A percentile compares a stretch with the other conserved stretches of the same genome.
Evolutionary conservation across 2,113 vertebrate genomes (phyloP).

Genomic region (Bubo bubo): DNA sequence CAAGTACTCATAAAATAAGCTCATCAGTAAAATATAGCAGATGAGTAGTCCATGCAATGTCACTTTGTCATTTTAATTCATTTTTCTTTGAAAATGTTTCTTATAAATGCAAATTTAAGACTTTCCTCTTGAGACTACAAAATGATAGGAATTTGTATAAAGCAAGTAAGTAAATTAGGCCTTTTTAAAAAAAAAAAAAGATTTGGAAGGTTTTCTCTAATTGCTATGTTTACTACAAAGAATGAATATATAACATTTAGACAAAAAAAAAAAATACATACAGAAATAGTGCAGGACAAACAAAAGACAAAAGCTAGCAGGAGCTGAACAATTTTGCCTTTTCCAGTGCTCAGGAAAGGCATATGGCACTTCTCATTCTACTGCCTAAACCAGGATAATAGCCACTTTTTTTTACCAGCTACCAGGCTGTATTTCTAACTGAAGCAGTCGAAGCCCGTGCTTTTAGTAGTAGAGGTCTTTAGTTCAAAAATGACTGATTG

Average conservation of each 20-base stretch:
- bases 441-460: not conserved
- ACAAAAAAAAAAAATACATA: not conserved
- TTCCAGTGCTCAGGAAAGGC: not conserved
- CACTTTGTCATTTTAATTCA: not conserved
- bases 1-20: not conserved
- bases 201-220: not conserved
- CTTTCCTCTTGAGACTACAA: not conserved
- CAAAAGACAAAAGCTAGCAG: not conserved
- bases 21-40: not conserved
- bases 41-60: not conserved
- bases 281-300: not conserved
- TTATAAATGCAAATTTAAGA: constrained; percentile 25
- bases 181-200: not conserved
- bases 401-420: not conserved
- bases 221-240: not conserved
- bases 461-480: not conserved
- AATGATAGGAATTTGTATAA: not conserved
- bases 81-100: not conserved
- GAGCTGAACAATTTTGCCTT: not conserved
- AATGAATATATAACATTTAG: not conserved
- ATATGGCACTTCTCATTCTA: not conserved
- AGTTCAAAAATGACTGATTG: not conserved
- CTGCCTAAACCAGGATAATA: not conserved
- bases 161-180: not conserved
- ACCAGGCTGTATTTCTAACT: not conserved